Base-by-base conservation (phyloP, 2,888 invertebrate genomes). In the Cancer borealis region DNA sequence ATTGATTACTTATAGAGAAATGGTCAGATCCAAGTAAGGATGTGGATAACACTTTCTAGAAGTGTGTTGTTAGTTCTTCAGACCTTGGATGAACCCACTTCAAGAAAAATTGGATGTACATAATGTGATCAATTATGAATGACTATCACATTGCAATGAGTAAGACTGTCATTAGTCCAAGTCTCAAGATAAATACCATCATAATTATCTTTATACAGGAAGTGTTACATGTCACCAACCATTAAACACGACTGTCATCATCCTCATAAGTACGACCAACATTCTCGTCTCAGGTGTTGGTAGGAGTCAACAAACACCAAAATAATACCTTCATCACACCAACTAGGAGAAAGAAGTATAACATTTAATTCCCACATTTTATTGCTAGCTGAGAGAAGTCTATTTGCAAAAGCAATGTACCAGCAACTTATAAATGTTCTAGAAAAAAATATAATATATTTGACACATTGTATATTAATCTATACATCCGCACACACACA, bases 361-460 rank as follows among this genome's bases (percentile, higher is more conserved):
- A 30, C 17, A 39, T 17, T 21, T 2, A 30, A 14, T 84, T 84
- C 10, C 39, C 84, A 84, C 14, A 39, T 84, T 84, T 84, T 84
- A 84, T 39, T 84, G 84, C 39, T 39, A 84, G 84, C 14, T 84
- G 30, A 39, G 39, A 84, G 39, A 84, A 17, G 39, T 39, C 84
- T 84, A 84, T 17, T 84, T 39, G 84, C 84, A 84, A 21, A 84
- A 39, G 39, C 84, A 84, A 39, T 84, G 14, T 30, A 30, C 3
- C 39, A 39, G 39, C 84, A 84, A 84, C 30, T 30, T 84, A 39
- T 84, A 84, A 14, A 84, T 39, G 17, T 84, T 84, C 84, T 84
- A 84, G 30, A 84, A 84, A 84, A 66, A 84, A 84, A 84, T 39
- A 84, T 12, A 84, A 84, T 84, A 39, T 30, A 84, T 84, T 84